Percentiles rank a stretch among this genome's conserved stretches.
These are phyloP conservation scores for Agrilus cyanescens DNA, from an alignment of 2,888 invertebrate species.

Conservation along the genomic window DNA sequence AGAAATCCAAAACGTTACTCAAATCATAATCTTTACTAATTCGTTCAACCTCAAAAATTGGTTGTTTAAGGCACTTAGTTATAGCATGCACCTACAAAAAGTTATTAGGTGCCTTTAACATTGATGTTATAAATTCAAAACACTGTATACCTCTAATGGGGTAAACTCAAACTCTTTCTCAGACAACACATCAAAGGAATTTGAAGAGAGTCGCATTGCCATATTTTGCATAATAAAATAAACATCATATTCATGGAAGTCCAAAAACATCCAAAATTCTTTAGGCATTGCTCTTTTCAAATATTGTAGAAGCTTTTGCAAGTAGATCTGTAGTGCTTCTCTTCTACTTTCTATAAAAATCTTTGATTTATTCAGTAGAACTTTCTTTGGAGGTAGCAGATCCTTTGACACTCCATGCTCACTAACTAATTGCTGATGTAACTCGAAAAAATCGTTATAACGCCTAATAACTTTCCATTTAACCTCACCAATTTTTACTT, in stretches of 20 bases:
- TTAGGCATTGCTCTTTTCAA: constrained; percentile 70
- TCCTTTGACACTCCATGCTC: constrained; percentile 76
- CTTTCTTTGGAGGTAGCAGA: constrained; percentile 84
- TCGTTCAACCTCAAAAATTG: constrained; percentile 70
- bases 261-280: constrained; percentile 70
- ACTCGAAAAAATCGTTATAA: constrained; percentile 80
- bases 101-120: constrained; percentile 1
- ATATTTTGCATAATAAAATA: constrained; percentile 74
- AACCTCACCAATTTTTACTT: constrained; percentile 55
- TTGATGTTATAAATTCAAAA: not conserved
- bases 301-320: constrained; percentile 63
- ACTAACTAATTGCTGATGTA: constrained; percentile 71
- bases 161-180: constrained; percentile 56
- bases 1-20: constrained; percentile 83
- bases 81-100: constrained; percentile 76
- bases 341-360: constrained; percentile 77
- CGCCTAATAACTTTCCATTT: constrained; percentile 77
- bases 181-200: constrained; percentile 22
- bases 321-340: constrained; percentile 67
- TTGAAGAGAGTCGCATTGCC: constrained; percentile 51
- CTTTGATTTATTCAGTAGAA: constrained; percentile 81
- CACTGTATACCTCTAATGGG: constrained; percentile 57
- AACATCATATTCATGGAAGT: constrained; percentile 83
- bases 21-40: constrained; percentile 75
- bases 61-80: constrained; percentile 73